Evolutionary conservation across 2,888 invertebrate species (phyloP).

Genomic region (Eupithecia subfuscata): DNA sequence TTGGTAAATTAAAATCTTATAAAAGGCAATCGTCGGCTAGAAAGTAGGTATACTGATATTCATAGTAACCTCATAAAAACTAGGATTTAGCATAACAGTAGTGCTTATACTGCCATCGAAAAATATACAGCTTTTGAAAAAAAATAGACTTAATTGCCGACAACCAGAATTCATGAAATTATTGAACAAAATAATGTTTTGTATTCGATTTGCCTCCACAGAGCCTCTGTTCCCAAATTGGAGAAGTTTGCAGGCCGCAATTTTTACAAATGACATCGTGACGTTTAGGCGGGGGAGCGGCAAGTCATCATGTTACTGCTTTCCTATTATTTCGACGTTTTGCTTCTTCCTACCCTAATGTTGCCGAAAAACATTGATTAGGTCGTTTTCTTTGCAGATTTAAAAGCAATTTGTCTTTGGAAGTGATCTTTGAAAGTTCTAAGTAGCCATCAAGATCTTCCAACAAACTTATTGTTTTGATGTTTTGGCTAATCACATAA

Average conservation of each 20-base stretch:
- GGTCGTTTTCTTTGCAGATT: constrained; percentile 47
- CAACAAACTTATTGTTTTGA: background rate
- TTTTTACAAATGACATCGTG: constrained; percentile 84
- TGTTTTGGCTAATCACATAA: background rate
- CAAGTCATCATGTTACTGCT: constrained; percentile 83
- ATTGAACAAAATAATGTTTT: too few species aligned
- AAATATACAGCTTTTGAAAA: background rate
- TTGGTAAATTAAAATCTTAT: background rate
- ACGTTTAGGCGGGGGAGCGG: constrained; percentile 82
- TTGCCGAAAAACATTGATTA: constrained; percentile 59
- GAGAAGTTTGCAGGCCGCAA: constrained; percentile 80
- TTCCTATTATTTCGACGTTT: constrained; percentile 78
- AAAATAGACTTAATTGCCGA: background rate
- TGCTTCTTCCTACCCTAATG: constrained; percentile 66
- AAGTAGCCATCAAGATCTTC: background rate
- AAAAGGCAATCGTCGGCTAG: background rate
- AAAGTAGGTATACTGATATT: background rate
- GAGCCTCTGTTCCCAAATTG: constrained; percentile 69
- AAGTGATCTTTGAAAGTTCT: background rate
- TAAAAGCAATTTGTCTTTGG: constrained; percentile 26
- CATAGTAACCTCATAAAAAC: background rate
- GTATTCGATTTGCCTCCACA: constrained; percentile 51
- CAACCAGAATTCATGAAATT: too few species aligned
- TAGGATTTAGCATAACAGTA: background rate
- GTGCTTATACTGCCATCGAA: too few species aligned